phyloP scores from a whole-genome alignment of 2,888 invertebrate species.

The Seira musarum region DNA sequence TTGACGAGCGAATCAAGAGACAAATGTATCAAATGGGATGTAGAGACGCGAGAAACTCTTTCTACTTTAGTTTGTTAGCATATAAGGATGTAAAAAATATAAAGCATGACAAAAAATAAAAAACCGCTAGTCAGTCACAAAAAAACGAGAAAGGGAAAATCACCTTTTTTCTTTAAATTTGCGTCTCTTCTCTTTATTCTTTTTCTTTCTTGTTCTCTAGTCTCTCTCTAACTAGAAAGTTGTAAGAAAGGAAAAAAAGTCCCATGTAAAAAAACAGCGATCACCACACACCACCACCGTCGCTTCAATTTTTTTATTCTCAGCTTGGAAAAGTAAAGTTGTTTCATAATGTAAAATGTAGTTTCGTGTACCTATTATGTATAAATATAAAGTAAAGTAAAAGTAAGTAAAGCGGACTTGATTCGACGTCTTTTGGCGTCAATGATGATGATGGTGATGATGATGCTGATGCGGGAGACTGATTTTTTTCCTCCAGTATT shows the following conservation, averaged over 20 bases:
- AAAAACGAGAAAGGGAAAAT: slow-evolving; percentile 54
- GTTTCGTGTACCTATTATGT: background rate
- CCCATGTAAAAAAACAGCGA: background rate
- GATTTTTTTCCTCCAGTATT: slow-evolving; percentile 32
- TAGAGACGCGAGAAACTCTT: slow-evolving; percentile 46
- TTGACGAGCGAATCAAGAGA: slow-evolving; percentile 67
- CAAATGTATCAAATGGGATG: slow-evolving; percentile 68
- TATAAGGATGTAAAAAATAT: slow-evolving; percentile 5
- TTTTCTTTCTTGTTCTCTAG: slow-evolving; percentile 34
- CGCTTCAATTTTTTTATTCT: background rate
- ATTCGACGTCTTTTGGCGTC: slow-evolving; percentile 28
- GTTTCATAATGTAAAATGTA: slow-evolving; percentile 28
- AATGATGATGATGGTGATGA: slow-evolving; percentile 48
- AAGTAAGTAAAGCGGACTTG: slow-evolving; percentile 24
- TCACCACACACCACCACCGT: slow-evolving; percentile 6
- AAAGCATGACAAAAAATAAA: slow-evolving; percentile 18
- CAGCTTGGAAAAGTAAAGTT: slow-evolving; percentile 15
- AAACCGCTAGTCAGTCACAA: slow-evolving; percentile 27
- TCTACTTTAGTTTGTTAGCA: background rate
- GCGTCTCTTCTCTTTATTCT: slow-evolving; percentile 42
- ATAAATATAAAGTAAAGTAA: slow-evolving; percentile 18
- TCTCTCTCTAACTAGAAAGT: slow-evolving; percentile 25
- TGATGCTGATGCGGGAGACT: slow-evolving; percentile 38
- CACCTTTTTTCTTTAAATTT: slow-evolving; percentile 53
- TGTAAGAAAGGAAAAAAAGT: slow-evolving; percentile 19